phyloP scores from a whole-genome alignment of 2,113 vertebrate genomes.

The Corythornis cristatus region DNA sequence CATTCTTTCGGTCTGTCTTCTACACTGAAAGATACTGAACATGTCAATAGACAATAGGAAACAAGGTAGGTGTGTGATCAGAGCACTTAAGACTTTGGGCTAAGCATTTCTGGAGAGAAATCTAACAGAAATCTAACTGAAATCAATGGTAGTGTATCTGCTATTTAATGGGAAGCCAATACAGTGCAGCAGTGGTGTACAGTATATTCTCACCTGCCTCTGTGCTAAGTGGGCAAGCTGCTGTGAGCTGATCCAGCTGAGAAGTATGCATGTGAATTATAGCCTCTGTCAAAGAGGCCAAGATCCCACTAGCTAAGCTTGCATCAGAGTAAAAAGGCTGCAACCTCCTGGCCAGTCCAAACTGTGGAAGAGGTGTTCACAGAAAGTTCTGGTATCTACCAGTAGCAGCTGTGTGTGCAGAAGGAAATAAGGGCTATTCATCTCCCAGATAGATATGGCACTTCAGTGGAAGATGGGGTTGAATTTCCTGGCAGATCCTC shows the following conservation, averaged over 20 bases:
- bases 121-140: not conserved
- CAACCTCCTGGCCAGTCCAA: not conserved
- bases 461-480: not conserved
- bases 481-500: slow-evolving; percentile 1
- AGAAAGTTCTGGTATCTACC: not conserved
- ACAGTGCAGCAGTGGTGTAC: accelerated
- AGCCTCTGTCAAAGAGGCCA: not conserved
- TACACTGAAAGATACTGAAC: not conserved
- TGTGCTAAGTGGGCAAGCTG: slow-evolving; percentile 9
- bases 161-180: not conserved
- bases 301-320: not conserved
- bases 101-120: not conserved
- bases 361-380: not conserved
- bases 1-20: not conserved
- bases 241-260: not conserved
- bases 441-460: not conserved
- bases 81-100: not conserved
- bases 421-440: not conserved
- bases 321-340: accelerated
- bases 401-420: not conserved
- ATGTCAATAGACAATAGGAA: not conserved
- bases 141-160: slow-evolving; percentile 36
- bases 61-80: not conserved
- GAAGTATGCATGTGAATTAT: not conserved
- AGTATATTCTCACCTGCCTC: slow-evolving; percentile 14